phyloP scores from a whole-genome alignment of 2,888 invertebrate species.

The Drosophila borborema region DNA sequence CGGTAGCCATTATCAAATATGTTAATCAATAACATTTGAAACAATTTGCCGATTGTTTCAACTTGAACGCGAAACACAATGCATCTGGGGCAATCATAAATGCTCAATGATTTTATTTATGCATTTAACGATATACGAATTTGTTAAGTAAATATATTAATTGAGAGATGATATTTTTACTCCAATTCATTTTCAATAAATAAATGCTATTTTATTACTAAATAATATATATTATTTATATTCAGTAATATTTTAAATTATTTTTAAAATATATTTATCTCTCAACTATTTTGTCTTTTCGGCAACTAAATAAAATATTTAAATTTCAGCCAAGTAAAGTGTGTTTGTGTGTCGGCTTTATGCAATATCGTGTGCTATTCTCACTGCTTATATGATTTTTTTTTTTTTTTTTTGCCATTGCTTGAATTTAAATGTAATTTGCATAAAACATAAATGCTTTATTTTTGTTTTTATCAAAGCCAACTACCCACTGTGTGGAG shows the following conservation, averaged over 20 bases:
- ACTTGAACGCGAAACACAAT: background rate
- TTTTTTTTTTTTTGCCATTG: conserved; percentile 50
- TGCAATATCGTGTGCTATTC: conserved; percentile 7
- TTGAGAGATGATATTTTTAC: no score
- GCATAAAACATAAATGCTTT: conserved; percentile 70
- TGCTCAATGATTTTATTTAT: background rate
- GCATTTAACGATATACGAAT: background rate
- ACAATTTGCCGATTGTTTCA: conserved; percentile 5
- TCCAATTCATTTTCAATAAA: background rate
- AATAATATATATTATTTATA: background rate
- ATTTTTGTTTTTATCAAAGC: conserved; percentile 59
- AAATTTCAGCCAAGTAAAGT: conserved; percentile 5
- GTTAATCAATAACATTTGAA: background rate
- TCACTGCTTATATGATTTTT: background rate
- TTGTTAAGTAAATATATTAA: background rate
- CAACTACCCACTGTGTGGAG: conserved; percentile 49
- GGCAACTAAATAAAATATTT: background rate
- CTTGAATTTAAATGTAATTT: conserved; percentile 72
- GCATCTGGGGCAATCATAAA: background rate
- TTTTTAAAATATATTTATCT: no score
- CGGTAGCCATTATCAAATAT: background rate
- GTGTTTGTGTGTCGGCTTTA: conserved; percentile 18
- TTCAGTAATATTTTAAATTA: no score
- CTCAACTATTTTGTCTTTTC: no score
- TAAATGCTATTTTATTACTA: background rate